A percentile compares a stretch with the other conserved stretches of the same genome.
These are phyloP conservation scores for Cremastinae sp. DNA, from an alignment of 2,888 invertebrate genomes.

Conservation along the genomic window DNA sequence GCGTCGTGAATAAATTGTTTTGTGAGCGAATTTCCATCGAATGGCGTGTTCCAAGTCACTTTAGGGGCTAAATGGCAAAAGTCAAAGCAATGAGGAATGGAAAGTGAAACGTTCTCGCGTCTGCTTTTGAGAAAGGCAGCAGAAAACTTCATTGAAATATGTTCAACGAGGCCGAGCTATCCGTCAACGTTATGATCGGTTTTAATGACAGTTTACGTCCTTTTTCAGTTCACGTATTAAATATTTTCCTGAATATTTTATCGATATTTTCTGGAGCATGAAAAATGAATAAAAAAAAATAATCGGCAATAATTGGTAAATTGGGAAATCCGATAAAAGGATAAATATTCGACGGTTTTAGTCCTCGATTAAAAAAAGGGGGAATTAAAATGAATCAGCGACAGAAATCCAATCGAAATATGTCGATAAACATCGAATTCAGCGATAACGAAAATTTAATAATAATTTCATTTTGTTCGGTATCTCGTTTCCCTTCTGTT, in stretches of 20 bases:
- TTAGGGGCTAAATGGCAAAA: constrained; percentile 65
- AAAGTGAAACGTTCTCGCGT: constrained; percentile 36
- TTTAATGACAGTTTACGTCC: background rate
- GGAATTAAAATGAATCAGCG: background rate
- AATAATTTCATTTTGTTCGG: constrained; percentile 32
- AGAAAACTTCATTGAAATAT: background rate
- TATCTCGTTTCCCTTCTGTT: background rate
- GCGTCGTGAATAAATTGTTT: constrained; percentile 34
- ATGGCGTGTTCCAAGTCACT: constrained; percentile 52
- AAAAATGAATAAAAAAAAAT: too few relatives aligned
- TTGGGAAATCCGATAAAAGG: too few relatives aligned
- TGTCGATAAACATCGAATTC: background rate
- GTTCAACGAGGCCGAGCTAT: background rate
- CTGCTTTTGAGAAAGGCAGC: background rate
- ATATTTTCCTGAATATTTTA: background rate
- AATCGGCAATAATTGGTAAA: too few relatives aligned
- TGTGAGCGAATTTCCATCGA: constrained; percentile 62
- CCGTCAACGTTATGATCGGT: background rate
- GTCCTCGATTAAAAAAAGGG: background rate
- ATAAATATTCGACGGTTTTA: too few relatives aligned
- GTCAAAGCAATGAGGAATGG: constrained; percentile 58
- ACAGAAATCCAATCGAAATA: background rate
- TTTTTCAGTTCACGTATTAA: background rate
- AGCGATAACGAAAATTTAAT: constrained; percentile 24
- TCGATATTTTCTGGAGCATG: too few relatives aligned